phyloP scores from a whole-genome alignment of 2,888 invertebrate genomes.

The Aspidapion aeneum region DNA sequence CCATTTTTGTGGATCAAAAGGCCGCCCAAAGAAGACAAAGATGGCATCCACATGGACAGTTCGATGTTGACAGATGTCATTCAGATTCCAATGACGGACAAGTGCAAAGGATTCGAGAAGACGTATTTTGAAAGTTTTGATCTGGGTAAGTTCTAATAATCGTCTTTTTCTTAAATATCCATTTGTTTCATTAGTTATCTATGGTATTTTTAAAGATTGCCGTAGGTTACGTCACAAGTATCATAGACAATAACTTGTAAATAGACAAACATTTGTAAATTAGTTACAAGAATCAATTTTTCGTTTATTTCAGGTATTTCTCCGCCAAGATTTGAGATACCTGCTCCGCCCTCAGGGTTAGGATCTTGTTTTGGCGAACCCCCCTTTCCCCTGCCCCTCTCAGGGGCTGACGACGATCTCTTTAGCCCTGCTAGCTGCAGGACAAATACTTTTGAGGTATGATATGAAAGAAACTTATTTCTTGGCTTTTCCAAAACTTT shows the following conservation, averaged over 20 bases:
- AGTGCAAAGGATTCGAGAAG: slow-evolving; percentile 64
- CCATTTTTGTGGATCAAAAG: slow-evolving; percentile 84
- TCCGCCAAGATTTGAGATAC: slow-evolving; percentile 59
- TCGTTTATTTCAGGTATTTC: slow-evolving; percentile 41
- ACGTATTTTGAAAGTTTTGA: slow-evolving; percentile 52
- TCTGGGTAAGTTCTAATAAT: slow-evolving; percentile 26
- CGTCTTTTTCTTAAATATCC: background rate
- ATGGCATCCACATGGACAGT: slow-evolving; percentile 42
- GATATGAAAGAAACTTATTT: too few relatives aligned
- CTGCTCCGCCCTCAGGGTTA: slow-evolving; percentile 63
- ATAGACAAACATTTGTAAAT: too few relatives aligned
- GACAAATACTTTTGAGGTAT: slow-evolving; percentile 52
- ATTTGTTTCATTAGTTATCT: too few relatives aligned
- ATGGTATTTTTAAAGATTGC: too few relatives aligned
- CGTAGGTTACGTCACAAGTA: too few relatives aligned
- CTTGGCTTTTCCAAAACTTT: too few relatives aligned
- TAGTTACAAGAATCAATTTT: too few relatives aligned
- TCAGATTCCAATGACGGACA: slow-evolving; percentile 58
- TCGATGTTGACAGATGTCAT: slow-evolving; percentile 70
- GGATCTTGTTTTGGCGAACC: slow-evolving; percentile 63
- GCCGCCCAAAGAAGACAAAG: slow-evolving; percentile 77
- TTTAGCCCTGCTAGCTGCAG: slow-evolving; percentile 63
- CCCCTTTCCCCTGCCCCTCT: slow-evolving; percentile 64
- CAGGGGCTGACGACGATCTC: slow-evolving; percentile 79
- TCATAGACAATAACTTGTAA: too few relatives aligned